Evolutionary conservation across 2,113 vertebrate species (phyloP).

Genomic region (Dipodomys ordii): DNA sequence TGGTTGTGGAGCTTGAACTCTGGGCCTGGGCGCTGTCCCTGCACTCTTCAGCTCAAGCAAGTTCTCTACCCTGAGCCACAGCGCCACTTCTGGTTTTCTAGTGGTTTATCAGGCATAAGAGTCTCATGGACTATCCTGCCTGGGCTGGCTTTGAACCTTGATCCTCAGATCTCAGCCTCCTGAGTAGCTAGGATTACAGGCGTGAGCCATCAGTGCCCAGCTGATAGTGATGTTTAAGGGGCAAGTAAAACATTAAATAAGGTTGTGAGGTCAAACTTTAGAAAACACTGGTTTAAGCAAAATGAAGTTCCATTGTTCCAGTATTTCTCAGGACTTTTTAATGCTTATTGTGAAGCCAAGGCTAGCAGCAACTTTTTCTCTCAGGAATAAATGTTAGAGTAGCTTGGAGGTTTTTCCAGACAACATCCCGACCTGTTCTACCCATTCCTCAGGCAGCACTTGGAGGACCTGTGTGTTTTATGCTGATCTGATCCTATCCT

Average conservation of each 20-base stretch:
- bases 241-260: conserved; percentile 26
- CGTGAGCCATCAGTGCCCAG: no score
- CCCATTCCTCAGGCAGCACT: background rate
- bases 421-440: background rate
- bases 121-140: no score
- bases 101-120: no score
- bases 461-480: background rate
- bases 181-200: no score
- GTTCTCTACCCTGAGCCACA: no score
- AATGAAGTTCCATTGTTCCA: conserved; percentile 26
- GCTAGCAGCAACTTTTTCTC: conserved; percentile 20
- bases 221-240: conserved; percentile 39
- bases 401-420: background rate
- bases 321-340: conserved; percentile 19
- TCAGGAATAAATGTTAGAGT: background rate
- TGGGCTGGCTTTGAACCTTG: no score
- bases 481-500: background rate
- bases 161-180: no score
- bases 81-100: no score
- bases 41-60: no score
- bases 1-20: no score
- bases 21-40: no score
- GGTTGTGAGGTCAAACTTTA: conserved; percentile 20
- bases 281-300: conserved; percentile 35
- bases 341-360: conserved; percentile 17